phyloP scores from a whole-genome alignment of 1,140 invertebrate species.

The Papilio polyxenes region DNA sequence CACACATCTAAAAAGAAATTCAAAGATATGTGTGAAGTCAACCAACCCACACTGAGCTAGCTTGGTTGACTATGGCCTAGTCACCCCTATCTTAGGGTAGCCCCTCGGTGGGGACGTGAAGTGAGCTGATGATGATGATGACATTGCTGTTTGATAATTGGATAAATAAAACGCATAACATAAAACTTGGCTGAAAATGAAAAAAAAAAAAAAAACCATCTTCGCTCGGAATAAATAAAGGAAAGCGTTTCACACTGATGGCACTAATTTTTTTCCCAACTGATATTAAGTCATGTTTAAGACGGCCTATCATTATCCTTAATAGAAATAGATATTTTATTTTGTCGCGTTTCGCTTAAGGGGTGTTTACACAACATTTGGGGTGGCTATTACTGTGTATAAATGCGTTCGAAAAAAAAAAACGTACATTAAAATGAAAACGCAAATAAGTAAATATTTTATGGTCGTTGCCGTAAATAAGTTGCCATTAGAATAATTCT shows the following conservation, averaged over 20 bases:
- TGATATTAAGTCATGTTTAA: constrained; percentile 80
- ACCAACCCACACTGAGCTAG: no score
- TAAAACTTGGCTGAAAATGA: background rate
- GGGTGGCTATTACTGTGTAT: constrained; percentile 49
- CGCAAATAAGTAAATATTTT: background rate
- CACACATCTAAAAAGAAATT: no score
- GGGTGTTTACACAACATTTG: constrained; percentile 71
- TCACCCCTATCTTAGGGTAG: no score
- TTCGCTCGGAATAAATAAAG: constrained; percentile 57
- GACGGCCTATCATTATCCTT: constrained; percentile 75
- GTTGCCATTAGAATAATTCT: background rate
- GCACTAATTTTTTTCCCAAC: constrained; percentile 75
- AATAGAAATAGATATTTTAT: constrained; percentile 81
- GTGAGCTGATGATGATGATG: no score
- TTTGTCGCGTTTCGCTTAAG: constrained; percentile 74
- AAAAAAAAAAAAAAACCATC: constrained; percentile 44
- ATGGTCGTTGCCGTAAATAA: background rate
- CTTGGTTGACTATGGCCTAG: no score
- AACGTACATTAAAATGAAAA: background rate
- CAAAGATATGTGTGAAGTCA: no score
- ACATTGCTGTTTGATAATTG: no score
- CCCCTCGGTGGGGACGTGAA: no score
- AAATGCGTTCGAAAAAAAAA: constrained; percentile 14
- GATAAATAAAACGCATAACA: background rate
- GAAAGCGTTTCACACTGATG: constrained; percentile 63